Evolutionary conservation across 2,888 invertebrate genomes (phyloP).

Genomic region (Philonicus albiceps): DNA sequence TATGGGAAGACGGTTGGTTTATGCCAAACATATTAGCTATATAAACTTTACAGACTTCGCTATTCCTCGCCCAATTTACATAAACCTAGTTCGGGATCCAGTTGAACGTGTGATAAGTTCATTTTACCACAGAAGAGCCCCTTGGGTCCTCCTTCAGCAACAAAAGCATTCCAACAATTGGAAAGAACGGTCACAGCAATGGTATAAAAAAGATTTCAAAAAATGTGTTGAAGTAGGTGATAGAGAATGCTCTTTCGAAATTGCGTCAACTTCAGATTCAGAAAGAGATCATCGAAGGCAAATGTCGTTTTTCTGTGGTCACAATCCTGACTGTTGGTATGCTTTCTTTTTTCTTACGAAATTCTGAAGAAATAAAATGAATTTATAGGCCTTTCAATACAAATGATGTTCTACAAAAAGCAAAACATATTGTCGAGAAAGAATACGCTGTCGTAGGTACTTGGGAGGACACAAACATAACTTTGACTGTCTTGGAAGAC

Average conservation of each 20-base stretch:
- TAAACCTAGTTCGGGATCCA: slow-evolving; percentile 86
- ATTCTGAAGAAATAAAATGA: background rate
- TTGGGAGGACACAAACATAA: slow-evolving; percentile 85
- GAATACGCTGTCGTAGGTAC: slow-evolving; percentile 89
- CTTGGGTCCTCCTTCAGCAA: slow-evolving; percentile 87
- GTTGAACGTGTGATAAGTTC: slow-evolving; percentile 87
- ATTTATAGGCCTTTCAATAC: slow-evolving; percentile 82
- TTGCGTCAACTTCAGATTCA: slow-evolving; percentile 78
- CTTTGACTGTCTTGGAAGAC: slow-evolving; percentile 80
- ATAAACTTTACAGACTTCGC: slow-evolving; percentile 83
- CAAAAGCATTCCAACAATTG: slow-evolving; percentile 51
- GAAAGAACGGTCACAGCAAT: slow-evolving; percentile 46
- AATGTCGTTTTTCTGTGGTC: slow-evolving; percentile 88
- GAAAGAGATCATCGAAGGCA: slow-evolving; percentile 85
- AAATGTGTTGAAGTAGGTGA: slow-evolving; percentile 83
- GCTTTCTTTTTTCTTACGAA: slow-evolving; percentile 55
- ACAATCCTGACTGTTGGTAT: slow-evolving; percentile 81
- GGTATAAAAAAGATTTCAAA: slow-evolving; percentile 74
- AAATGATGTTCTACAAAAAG: slow-evolving; percentile 78
- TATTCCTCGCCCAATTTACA: slow-evolving; percentile 81
- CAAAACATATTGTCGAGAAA: slow-evolving; percentile 83
- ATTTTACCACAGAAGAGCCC: slow-evolving; percentile 86
- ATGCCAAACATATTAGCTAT: slow-evolving; percentile 87
- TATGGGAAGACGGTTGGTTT: slow-evolving; percentile 78
- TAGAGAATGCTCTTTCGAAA: slow-evolving; percentile 80